Evolutionary conservation across 2,888 invertebrate species (phyloP).

Genomic region (Metallyticus violacea): DNA sequence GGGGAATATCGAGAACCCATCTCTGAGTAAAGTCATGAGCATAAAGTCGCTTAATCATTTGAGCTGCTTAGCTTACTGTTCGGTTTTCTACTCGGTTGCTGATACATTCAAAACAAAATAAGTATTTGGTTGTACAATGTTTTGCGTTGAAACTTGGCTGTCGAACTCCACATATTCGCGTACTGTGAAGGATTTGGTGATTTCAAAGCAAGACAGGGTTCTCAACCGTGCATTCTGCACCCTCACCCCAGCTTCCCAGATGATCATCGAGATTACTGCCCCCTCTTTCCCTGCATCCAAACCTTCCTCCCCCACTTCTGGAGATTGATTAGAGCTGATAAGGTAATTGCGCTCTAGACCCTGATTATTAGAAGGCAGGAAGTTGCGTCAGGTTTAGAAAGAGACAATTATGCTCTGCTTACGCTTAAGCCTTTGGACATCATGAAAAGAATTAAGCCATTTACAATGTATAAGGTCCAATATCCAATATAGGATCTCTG

Average conservation of each 20-base stretch:
- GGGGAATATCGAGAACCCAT: too few relatives aligned
- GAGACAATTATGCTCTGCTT: neutral
- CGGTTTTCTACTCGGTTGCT: too few relatives aligned
- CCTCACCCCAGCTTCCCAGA: conserved; percentile 8
- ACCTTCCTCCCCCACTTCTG: neutral
- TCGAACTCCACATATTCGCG: neutral
- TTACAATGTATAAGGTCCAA: neutral
- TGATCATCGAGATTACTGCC: neutral
- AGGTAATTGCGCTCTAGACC: conserved; percentile 27
- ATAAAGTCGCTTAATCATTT: too few relatives aligned
- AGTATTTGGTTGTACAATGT: too few relatives aligned
- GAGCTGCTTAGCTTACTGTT: too few relatives aligned
- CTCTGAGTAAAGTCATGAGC: too few relatives aligned
- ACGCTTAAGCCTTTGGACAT: neutral
- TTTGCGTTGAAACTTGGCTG: too few relatives aligned
- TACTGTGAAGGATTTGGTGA: neutral
- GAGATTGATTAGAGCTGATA: conserved; percentile 31
- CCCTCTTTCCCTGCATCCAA: neutral
- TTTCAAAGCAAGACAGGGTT: neutral
- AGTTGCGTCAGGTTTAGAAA: conserved; percentile 17
- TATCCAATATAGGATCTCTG: too few relatives aligned
- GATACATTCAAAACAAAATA: too few relatives aligned
- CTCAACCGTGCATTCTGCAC: neutral
- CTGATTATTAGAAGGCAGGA: conserved; percentile 22
- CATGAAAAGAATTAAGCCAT: neutral